Base-by-base conservation (phyloP, 2,888 invertebrate species). In the Rhabditoides inermis region DNA sequence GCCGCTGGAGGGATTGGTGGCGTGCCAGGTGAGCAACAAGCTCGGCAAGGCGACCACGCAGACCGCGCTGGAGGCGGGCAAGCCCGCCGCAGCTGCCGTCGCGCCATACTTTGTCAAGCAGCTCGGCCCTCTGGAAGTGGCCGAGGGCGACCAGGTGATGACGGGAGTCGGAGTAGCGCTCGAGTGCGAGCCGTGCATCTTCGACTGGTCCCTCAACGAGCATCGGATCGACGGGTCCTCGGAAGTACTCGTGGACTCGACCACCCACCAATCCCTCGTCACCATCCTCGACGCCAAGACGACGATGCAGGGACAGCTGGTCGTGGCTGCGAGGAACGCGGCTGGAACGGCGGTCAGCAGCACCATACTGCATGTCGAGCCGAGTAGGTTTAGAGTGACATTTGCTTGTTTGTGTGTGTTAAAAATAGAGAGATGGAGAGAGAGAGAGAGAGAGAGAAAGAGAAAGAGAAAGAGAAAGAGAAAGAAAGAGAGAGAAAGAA, bases 181-280 rank as follows among this genome's bases (percentile, higher is more conserved):
- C 45, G 61, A 63, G n/a, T 51, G 60, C 6, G 45, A 45, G 5
- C 52, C 64, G 15, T 69, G 71, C 41, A 56, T 56, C 18, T 72
- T 72, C 52, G 35, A 49, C 12, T 72, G 72, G 72, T 62, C 53
- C n/a, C 53, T 70, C 22, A 61, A 68, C 40, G 63, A 60, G 32
- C 51, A 55, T n/a, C 45, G 52, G 25, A 50, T 67, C 23, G 58
- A 60, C 23, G 45, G 48, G 7, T 41, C 54, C 15, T 56, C 55
- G 23, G 57, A 57, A 7, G 54, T 63, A 3, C 53, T 51, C 26
- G 54, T 71, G n/a, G 63, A 65, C 25, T 65, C 65, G 2, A 61
- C 57, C 7, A 61, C 55, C 10, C 61, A 58, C 45, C 62, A 67
- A 39, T 60, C 63, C n/a, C 47, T 57, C 10, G 50, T 71, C 27